These are phyloP conservation scores for Melanogrammus aeglefinus DNA, from an alignment of 2,797 vertebrate genomes.

Conservation along the genomic window DNA sequence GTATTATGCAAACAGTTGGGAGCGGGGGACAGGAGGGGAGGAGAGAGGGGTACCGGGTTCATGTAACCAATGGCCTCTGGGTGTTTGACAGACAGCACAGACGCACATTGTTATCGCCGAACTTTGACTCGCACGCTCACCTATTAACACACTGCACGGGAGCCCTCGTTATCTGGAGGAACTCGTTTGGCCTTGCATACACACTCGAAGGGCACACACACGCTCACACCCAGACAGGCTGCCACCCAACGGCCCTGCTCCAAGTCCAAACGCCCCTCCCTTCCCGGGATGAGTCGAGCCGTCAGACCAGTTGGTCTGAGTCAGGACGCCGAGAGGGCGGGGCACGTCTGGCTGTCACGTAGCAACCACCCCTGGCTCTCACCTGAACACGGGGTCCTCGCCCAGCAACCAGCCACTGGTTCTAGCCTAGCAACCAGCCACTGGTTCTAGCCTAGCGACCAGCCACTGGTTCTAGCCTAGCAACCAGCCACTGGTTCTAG, in stretches of 20 bases:
- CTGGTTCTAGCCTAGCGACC: too few relatives aligned
- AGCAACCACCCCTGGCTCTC: background rate
- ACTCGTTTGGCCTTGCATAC: constrained; percentile 25
- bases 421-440: too few relatives aligned
- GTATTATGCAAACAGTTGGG: background rate
- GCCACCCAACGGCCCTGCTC: background rate
- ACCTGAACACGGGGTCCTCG: too few relatives aligned
- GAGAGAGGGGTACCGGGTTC: background rate
- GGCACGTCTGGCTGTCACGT: background rate
- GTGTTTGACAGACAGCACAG: background rate
- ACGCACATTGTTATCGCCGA: background rate
- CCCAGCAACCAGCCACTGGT: too few relatives aligned
- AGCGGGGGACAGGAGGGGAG: background rate
- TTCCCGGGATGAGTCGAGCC: background rate
- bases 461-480: too few relatives aligned
- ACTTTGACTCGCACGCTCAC: constrained; percentile 25
- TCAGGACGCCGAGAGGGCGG: background rate
- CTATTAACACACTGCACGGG: constrained; percentile 52
- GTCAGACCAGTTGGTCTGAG: background rate
- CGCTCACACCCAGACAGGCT: background rate
- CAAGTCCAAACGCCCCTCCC: background rate
- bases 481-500: too few relatives aligned
- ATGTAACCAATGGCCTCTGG: background rate
- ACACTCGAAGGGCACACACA: background rate
- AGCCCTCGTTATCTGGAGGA: constrained; percentile 43